These are phyloP conservation scores for Protonibea diacanthus DNA, from an alignment of 2,797 vertebrate genomes.

Conservation along the genomic window DNA sequence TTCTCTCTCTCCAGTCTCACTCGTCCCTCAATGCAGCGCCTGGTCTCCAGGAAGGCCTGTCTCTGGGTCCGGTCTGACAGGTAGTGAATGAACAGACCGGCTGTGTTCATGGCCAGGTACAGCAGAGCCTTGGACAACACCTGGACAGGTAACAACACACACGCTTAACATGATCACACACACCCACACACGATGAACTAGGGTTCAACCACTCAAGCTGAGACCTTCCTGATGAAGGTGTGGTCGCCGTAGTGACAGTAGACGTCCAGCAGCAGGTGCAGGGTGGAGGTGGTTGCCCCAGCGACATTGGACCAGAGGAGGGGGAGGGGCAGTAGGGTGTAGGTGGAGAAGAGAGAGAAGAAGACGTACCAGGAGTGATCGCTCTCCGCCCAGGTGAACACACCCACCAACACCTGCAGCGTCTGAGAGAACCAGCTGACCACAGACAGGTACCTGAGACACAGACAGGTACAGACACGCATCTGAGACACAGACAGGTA, in stretches of 20 bases:
- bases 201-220: background rate
- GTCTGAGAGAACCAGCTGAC: slow-evolving; percentile 78
- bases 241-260: slow-evolving; percentile 42
- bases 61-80: slow-evolving; percentile 62
- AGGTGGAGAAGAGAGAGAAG: slow-evolving; percentile 79
- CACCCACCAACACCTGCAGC: slow-evolving; percentile 65
- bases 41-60: slow-evolving; percentile 60
- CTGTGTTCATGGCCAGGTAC: slow-evolving; percentile 59
- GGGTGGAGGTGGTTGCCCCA: slow-evolving; percentile 63
- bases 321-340: slow-evolving; percentile 76
- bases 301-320: slow-evolving; percentile 77
- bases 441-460: slow-evolving; percentile 65
- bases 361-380: slow-evolving; percentile 80
- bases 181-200: background rate
- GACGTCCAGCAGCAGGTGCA: slow-evolving; percentile 71
- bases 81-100: slow-evolving; percentile 62
- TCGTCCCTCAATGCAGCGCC: slow-evolving; percentile 63
- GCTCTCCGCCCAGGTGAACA: slow-evolving; percentile 66
- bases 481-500: slow-evolving; percentile 1
- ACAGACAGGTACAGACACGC: background rate
- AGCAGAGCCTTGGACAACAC: slow-evolving; percentile 50
- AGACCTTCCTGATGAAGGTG: slow-evolving; percentile 43
- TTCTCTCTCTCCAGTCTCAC: slow-evolving; percentile 67
- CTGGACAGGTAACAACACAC: slow-evolving; percentile 28
- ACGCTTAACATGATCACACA: background rate